Percentiles rank a stretch among this genome's conserved stretches.
phyloP scores from a whole-genome alignment of 2,888 invertebrate species.

The Ctenicera cuprea region DNA sequence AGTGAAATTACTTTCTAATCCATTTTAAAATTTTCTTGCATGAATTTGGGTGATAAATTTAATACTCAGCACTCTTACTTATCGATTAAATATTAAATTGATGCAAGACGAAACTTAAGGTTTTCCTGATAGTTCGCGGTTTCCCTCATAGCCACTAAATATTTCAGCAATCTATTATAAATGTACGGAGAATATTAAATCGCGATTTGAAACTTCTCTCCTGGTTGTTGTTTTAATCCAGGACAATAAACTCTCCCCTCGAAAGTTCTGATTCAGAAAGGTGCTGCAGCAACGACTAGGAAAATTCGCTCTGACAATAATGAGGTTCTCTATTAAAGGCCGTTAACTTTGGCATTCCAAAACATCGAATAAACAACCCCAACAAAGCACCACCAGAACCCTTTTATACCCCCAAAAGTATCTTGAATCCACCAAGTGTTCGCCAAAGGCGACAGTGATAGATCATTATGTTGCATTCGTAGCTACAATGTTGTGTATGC shows the following conservation, averaged over 20 bases:
- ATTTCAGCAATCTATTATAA: background rate
- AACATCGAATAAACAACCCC: slow-evolving; percentile 30
- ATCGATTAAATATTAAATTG: background rate
- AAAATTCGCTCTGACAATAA: slow-evolving; percentile 17
- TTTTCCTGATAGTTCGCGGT: background rate
- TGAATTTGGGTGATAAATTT: background rate
- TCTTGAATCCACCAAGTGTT: slow-evolving; percentile 35
- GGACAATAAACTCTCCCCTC: background rate
- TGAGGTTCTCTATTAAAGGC: slow-evolving; percentile 11
- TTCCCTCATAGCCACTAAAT: background rate
- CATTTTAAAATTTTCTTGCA: background rate
- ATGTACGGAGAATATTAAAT: background rate
- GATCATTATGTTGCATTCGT: slow-evolving; percentile 58
- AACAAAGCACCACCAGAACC: slow-evolving; percentile 26
- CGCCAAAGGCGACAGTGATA: slow-evolving; percentile 53
- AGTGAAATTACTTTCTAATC: slow-evolving; percentile 5
- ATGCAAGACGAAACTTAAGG: too few species aligned
- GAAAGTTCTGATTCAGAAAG: background rate
- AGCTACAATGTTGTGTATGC: slow-evolving; percentile 55
- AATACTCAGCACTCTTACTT: background rate
- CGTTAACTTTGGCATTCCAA: slow-evolving; percentile 33
- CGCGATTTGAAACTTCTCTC: background rate
- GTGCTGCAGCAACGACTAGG: background rate
- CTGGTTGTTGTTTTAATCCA: too few species aligned
- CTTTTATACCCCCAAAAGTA: slow-evolving; percentile 33